These are phyloP conservation scores for Drosophila aff. DNA, from an alignment of 1,140 invertebrate species.

Conservation along the genomic window DNA sequence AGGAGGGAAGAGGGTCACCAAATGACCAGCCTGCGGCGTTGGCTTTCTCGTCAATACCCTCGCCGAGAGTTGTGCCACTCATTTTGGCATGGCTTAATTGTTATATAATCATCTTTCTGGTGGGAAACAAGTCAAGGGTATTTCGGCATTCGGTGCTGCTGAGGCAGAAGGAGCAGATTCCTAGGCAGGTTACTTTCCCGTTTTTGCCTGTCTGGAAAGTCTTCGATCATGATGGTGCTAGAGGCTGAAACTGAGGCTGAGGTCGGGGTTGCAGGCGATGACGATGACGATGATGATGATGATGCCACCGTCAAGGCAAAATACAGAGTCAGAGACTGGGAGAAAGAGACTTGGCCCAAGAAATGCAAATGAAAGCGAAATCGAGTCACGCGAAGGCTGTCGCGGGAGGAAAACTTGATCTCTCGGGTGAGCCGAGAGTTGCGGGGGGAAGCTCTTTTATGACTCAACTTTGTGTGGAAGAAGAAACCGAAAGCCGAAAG, in stretches of 20 bases:
- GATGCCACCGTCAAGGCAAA: constrained; percentile 15
- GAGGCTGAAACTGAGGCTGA: not conserved
- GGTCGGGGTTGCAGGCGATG: constrained; percentile 14
- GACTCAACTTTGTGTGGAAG: constrained; percentile 52
- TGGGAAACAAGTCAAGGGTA: not conserved
- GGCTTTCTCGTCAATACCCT: constrained; percentile 17
- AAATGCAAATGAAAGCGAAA: constrained; percentile 76
- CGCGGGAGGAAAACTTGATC: constrained; percentile 51
- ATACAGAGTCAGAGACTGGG: constrained; percentile 8
- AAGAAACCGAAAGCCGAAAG: not conserved
- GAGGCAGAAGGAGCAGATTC: constrained; percentile 21
- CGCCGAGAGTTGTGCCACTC: not conserved
- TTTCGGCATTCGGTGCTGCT: not conserved
- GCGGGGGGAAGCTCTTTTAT: constrained; percentile 35
- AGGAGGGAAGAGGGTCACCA: constrained; percentile 41
- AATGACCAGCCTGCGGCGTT: constrained; percentile 21
- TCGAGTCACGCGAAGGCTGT: constrained; percentile 65
- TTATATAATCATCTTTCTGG: not conserved
- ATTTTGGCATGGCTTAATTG: not conserved
- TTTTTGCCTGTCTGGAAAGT: constrained; percentile 20
- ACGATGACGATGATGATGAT: not conserved
- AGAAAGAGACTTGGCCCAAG: constrained; percentile 37
- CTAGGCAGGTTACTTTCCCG: constrained; percentile 18
- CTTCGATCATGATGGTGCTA: constrained; percentile 5
- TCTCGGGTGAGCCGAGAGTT: constrained; percentile 6